Evolutionary conservation across 2,888 invertebrate genomes (phyloP).

Genomic region (Xestia ashworthii): DNA sequence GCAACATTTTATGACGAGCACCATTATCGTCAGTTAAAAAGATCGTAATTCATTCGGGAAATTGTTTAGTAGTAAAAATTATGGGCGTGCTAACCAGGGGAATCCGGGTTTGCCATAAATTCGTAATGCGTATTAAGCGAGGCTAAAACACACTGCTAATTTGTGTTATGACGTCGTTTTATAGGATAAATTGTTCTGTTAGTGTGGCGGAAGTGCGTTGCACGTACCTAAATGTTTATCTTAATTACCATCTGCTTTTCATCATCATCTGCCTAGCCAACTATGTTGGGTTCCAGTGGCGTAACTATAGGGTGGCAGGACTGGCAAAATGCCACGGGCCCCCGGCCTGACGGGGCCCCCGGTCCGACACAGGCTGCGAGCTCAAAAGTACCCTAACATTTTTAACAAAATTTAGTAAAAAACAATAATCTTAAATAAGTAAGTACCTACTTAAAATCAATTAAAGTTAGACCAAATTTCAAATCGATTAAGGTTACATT

Average conservation of each 20-base stretch:
- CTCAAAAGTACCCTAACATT: too few relatives aligned
- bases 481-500: too few relatives aligned
- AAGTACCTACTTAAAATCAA: too few relatives aligned
- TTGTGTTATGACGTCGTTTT: slow-evolving; percentile 45
- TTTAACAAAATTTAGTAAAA: too few relatives aligned
- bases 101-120: slow-evolving; percentile 48
- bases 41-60: slow-evolving; percentile 62
- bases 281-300: too few relatives aligned
- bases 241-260: not conserved
- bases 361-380: too few relatives aligned
- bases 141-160: slow-evolving; percentile 41
- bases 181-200: slow-evolving; percentile 28
- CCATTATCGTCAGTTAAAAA: slow-evolving; percentile 66
- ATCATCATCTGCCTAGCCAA: too few relatives aligned
- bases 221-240: slow-evolving; percentile 12
- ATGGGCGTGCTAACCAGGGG: slow-evolving; percentile 43
- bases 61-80: slow-evolving; percentile 63
- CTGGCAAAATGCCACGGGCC: too few relatives aligned
- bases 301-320: too few relatives aligned
- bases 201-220: slow-evolving; percentile 8
- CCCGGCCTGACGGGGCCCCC: too few relatives aligned
- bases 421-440: too few relatives aligned
- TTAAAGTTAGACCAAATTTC: too few relatives aligned
- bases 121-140: slow-evolving; percentile 36
- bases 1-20: slow-evolving; percentile 62